Conservation (phyloP, 1,140 invertebrate species). For the Drosophila ohnishii region DNA sequence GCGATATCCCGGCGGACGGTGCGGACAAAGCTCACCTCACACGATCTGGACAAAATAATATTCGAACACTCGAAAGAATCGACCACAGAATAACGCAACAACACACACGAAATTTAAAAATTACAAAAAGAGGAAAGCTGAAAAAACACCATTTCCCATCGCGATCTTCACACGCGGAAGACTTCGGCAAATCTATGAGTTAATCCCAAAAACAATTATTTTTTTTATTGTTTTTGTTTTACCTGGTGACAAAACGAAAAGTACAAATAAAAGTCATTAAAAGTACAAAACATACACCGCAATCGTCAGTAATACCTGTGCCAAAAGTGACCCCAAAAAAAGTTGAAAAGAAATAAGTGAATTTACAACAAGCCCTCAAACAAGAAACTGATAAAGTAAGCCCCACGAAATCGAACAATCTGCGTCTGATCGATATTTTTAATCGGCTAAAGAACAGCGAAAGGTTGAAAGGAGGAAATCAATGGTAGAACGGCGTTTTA, state of each 20-base stretch:
- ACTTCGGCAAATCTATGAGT: slow-evolving; percentile 2
- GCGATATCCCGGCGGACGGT: slow-evolving; percentile 80
- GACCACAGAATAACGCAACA: neutral
- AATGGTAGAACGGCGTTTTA: slow-evolving; percentile 45
- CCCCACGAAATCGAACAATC: slow-evolving; percentile 1
- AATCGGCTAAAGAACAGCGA: slow-evolving; percentile 6
- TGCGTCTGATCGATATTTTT: slow-evolving; percentile 1
- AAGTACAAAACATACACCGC: slow-evolving; percentile 26
- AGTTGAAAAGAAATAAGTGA: slow-evolving; percentile 11
- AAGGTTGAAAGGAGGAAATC: slow-evolving; percentile 62
- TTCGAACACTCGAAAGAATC: slow-evolving; percentile 2
- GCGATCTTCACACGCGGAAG: slow-evolving; percentile 2
- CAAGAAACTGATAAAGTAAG: slow-evolving; percentile 32
- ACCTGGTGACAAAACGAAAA: slow-evolving; percentile 47
- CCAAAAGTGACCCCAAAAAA: slow-evolving; percentile 22
- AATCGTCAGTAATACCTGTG: slow-evolving; percentile 21
- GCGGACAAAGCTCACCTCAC: slow-evolving; percentile 61
- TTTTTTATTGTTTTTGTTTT: slow-evolving; percentile 67
- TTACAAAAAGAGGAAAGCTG: neutral
- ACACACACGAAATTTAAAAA: neutral
- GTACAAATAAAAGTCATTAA: slow-evolving; percentile 35
- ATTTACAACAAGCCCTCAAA: slow-evolving; percentile 14
- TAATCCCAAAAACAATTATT: slow-evolving; percentile 23
- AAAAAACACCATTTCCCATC: neutral
- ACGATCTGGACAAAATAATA: slow-evolving; percentile 17